phyloP scores from a whole-genome alignment of 2,888 invertebrate species.

The Beris morrisii region DNA sequence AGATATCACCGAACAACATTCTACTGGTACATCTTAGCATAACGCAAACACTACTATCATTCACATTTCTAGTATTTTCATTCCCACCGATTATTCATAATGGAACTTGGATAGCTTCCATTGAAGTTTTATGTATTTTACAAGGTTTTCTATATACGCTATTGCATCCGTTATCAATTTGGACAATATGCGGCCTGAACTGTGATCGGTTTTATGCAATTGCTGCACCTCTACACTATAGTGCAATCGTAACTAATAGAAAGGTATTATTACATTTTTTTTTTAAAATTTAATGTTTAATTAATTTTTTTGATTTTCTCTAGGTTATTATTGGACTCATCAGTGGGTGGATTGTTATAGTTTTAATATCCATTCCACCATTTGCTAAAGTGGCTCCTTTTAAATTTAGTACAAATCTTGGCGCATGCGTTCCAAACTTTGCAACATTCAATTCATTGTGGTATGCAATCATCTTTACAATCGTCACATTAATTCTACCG shows the following conservation, averaged over 20 bases:
- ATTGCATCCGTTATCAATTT: slow-evolving; percentile 72
- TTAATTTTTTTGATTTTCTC: slow-evolving; percentile 36
- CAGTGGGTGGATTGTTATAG: slow-evolving; percentile 67
- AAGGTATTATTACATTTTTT: slow-evolving; percentile 58
- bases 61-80: slow-evolving; percentile 63
- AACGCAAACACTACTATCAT: slow-evolving; percentile 68
- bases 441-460: slow-evolving; percentile 64
- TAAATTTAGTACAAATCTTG: slow-evolving; percentile 61
- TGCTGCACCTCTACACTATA: slow-evolving; percentile 77
- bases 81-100: slow-evolving; percentile 57
- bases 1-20: slow-evolving; percentile 71
- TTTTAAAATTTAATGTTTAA: too few species aligned
- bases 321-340: slow-evolving; percentile 68
- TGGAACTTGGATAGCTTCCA: slow-evolving; percentile 54
- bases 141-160: slow-evolving; percentile 71
- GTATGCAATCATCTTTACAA: slow-evolving; percentile 68
- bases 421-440: slow-evolving; percentile 70
- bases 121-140: slow-evolving; percentile 63
- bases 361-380: slow-evolving; percentile 67
- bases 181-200: slow-evolving; percentile 80
- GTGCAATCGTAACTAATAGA: slow-evolving; percentile 71
- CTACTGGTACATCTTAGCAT: slow-evolving; percentile 72
- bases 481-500: slow-evolving; percentile 68
- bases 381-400: slow-evolving; percentile 64
- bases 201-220: slow-evolving; percentile 80